Base-by-base conservation (phyloP, 2,113 vertebrate genomes). In the Tragulus kanchil region DNA sequence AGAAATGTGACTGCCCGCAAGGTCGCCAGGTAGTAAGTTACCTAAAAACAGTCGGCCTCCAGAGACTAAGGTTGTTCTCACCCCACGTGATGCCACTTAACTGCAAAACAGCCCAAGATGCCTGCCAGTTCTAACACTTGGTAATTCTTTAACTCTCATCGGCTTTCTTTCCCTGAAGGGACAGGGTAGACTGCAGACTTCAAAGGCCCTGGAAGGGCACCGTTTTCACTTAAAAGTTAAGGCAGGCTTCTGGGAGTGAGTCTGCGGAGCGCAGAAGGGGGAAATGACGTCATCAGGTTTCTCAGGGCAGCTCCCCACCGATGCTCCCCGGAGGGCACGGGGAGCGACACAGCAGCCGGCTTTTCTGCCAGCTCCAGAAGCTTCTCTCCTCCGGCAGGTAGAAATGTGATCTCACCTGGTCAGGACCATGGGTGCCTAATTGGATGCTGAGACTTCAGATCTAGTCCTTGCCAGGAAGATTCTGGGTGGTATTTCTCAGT, bases 401-500 rank as follows among this genome's bases (percentile, higher is more conserved):
- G 81, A 92, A 87, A 73, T 5, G 45, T 31, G 23, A 85, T 77
- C 21, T 9, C 62, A 95, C 61, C 15, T 84, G 77, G 13, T 90
- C 69, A 64, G 75, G 88, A 69, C 8, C 11, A 78, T 3, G 28
- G 45, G 28, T 16, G 1, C 42, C 71, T 75, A 82, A 62, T 8
- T 90, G 73, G 73, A 77, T 50, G 28, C 26, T 62, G 64, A 87
- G 87, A 64, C 64, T 90, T 73, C 23, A 13, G 25, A 87, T 71
- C 67, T 67, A 61, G 26, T 42, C 52, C 93, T 59, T 89, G 58
- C 90, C 69, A 45, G 71, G 23, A 82, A 91, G 85, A 93, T 93
- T 84, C 73, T 90, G 95, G 61, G 93, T 58, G 92, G 75, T 79
- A 90, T 84, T 92, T 95, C 90, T 75, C 48, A 65, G 42, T 50